Evolutionary conservation across 2,888 invertebrate genomes (phyloP).

Genomic region (Linnaemya tessellans): DNA sequence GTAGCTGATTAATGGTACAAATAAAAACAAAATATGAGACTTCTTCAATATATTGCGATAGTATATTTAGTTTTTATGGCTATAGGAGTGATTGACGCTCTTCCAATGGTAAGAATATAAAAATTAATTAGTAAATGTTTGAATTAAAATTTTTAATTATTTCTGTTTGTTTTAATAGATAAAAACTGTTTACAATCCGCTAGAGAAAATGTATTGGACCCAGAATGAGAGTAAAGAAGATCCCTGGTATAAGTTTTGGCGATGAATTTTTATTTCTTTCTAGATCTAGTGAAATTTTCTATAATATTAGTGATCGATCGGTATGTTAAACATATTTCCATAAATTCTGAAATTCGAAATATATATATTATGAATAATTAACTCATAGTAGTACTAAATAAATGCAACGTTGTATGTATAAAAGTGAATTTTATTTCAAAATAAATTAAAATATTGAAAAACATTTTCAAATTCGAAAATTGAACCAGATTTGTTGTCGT

Average conservation of each 20-base stretch:
- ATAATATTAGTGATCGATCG: no score
- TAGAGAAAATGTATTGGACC: neutral
- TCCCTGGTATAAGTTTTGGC: neutral
- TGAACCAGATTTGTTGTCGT: no score
- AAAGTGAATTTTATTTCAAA: no score
- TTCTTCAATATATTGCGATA: neutral
- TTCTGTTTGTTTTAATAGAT: neutral
- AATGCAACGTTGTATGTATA: no score
- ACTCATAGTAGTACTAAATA: no score
- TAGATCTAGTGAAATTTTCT: neutral
- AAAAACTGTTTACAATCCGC: neutral
- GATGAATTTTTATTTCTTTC: neutral
- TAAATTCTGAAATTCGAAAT: no score
- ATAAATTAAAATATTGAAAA: no score
- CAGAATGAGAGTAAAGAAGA: neutral
- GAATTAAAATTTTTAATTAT: no score
- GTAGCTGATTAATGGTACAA: neutral
- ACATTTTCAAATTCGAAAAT: no score
- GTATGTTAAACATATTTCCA: no score
- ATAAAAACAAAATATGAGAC: neutral
- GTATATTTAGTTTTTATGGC: neutral
- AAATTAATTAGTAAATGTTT: no score
- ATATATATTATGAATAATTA: no score
- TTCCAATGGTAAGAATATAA: neutral
- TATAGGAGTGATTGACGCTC: neutral